Evolutionary conservation across 2,113 vertebrate genomes (phyloP).

Genomic region (Chaetorhynchus papuensis): DNA sequence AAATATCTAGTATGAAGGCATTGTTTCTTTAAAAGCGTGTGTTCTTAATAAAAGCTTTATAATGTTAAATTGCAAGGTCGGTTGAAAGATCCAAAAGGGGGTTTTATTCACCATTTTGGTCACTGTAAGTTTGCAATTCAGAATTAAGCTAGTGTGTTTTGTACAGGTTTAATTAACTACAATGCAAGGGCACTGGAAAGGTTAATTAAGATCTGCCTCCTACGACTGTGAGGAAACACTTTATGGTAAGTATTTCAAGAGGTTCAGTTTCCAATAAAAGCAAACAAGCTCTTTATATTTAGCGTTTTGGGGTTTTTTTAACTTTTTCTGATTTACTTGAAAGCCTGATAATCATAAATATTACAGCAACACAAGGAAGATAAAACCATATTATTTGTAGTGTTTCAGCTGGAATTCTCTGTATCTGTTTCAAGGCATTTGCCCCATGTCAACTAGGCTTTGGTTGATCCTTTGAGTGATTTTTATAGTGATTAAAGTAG

Average conservation of each 20-base stretch:
- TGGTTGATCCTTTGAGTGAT: not conserved
- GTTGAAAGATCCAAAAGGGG: not conserved
- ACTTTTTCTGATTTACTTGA: not conserved
- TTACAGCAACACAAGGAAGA: not conserved
- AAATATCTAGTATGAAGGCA: not conserved
- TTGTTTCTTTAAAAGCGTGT: not conserved
- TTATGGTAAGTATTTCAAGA: conserved; percentile 21
- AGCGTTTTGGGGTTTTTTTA: not conserved
- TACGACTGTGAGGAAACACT: not conserved
- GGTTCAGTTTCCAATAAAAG: not conserved
- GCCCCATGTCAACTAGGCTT: not conserved
- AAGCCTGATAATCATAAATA: not conserved
- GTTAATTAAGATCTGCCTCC: conserved; percentile 48
- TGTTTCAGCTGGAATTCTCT: not conserved
- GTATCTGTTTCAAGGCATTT: not conserved
- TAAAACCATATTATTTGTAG: not conserved
- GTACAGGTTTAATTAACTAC: conserved; percentile 40
- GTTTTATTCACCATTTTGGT: not conserved
- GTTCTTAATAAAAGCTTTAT: not conserved
- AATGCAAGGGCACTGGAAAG: conserved; percentile 17
- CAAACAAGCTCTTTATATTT: not conserved
- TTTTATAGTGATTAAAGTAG: conserved; percentile 13
- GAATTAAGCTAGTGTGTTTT: not conserved
- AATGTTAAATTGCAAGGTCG: not conserved
- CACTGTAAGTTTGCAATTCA: not conserved